Conservation (phyloP, 1,140 invertebrate species). For the Trialeurodes vaporariorum region DNA sequence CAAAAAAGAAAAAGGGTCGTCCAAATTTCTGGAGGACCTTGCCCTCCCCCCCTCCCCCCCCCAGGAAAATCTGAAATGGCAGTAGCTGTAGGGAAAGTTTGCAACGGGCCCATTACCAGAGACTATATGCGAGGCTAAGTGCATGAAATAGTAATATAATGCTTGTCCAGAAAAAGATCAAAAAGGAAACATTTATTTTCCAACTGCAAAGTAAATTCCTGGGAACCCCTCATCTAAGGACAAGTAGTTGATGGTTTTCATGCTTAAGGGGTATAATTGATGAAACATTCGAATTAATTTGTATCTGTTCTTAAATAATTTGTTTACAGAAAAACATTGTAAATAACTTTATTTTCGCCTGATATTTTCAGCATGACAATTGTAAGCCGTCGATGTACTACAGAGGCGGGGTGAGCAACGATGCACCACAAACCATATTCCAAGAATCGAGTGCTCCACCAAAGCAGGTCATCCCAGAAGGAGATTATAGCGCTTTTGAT, state of each 20-base stretch:
- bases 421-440: background rate
- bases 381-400: background rate
- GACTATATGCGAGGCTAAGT: too few species aligned
- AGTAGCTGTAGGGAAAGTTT: too few species aligned
- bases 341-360: too few species aligned
- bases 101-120: too few species aligned
- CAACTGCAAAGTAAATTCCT: background rate
- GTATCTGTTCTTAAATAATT: background rate
- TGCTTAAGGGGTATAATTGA: background rate
- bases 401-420: background rate
- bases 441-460: background rate
- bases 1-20: too few species aligned
- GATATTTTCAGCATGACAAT: background rate
- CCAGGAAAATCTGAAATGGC: too few species aligned
- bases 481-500: background rate
- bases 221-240: background rate
- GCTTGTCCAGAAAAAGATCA: too few species aligned
- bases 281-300: background rate
- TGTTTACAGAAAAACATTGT: background rate
- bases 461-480: background rate
- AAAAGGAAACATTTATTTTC: background rate
- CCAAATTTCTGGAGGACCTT: too few species aligned
- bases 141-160: too few species aligned
- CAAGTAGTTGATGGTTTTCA: background rate
- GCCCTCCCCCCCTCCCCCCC: too few species aligned